Base-by-base conservation (phyloP, 2,888 invertebrate genomes). In the Drosophila barbarae region DNA sequence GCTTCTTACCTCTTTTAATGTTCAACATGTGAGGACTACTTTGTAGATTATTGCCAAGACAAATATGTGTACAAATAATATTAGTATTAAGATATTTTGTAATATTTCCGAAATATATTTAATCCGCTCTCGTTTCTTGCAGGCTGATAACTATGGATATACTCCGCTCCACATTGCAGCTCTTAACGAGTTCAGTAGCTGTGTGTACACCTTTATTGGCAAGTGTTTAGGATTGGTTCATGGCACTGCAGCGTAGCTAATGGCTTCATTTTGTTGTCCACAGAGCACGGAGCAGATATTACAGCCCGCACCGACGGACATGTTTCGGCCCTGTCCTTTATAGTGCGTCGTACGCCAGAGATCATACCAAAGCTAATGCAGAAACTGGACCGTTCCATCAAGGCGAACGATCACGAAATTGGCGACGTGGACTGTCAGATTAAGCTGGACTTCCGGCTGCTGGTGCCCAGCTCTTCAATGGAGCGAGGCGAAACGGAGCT, bases 381-480 rank as follows among this genome's bases (percentile, higher is more conserved):
- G 47, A 94, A 94, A 85, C 91, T 96, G 44, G 95, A 95, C 77
- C 91, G 93, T 36, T 93, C 95, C 0, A 93, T 96, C 13, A 93
- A 93, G 73, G 91, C 95, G 8, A 94, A 94, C 79, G 96, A 96
- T 81, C 95, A 96, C 79, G 96, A 96, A 86, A 91, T 96, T 26
- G 95, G 95, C 0, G 96, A 96, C 77, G 94, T 95, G 0, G 96
- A 96, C 85, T 96, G 96, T 78, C 95, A 96, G 87, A 91, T 96
- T 3, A 94, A 93, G 87, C 86, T 94, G 52, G 93, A 94, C 85
- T 92, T 92, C 75, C 89, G 91, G 12, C 86, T 93, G 54, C 87
- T 94, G 73, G 92, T 95, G 71, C 93, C 94, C 52, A 85, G 86
- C 12, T 83, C 87, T 0, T 79, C 88, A 0, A 78, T 92, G 42